Conservation (phyloP, 1,140 invertebrate genomes). For the Ceratitis capitata region DNA sequence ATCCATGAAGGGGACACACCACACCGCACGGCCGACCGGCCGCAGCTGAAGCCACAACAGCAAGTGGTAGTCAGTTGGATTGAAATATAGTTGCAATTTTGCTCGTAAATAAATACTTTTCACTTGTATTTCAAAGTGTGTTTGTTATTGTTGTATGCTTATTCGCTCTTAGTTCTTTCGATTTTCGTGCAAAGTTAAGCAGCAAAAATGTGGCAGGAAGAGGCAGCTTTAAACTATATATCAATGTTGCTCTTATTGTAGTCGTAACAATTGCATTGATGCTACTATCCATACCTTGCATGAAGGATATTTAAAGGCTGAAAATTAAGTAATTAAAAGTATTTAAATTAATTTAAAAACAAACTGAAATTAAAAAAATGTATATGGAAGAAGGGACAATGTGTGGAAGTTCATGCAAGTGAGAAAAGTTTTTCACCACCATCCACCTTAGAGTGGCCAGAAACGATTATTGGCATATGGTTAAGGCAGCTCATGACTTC, state of each 20-base stretch:
- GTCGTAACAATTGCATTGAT: background rate
- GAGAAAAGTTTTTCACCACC: too few relatives aligned
- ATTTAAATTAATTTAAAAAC: background rate
- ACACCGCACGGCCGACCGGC: background rate
- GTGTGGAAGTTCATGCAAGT: too few relatives aligned
- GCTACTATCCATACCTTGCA: background rate
- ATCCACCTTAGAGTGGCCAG: too few relatives aligned
- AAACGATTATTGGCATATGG: too few relatives aligned
- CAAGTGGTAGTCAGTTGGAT: background rate
- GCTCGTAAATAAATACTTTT: conserved; percentile 32
- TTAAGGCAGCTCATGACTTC: too few relatives aligned
- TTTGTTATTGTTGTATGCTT: conserved; percentile 16
- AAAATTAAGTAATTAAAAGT: background rate
- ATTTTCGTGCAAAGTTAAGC: conserved; percentile 7
- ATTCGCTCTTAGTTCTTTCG: background rate
- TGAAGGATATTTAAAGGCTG: too few relatives aligned
- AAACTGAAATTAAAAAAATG: too few relatives aligned
- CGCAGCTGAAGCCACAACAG: background rate
- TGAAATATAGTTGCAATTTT: background rate
- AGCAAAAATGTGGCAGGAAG: conserved; percentile 2
- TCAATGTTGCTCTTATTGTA: background rate
- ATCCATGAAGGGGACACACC: background rate
- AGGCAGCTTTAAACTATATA: background rate
- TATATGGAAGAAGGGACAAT: too few relatives aligned
- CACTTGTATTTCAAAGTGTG: conserved; percentile 19